Conservation (phyloP, 2,888 invertebrate species). For the Temnothorax unifasciatus region DNA sequence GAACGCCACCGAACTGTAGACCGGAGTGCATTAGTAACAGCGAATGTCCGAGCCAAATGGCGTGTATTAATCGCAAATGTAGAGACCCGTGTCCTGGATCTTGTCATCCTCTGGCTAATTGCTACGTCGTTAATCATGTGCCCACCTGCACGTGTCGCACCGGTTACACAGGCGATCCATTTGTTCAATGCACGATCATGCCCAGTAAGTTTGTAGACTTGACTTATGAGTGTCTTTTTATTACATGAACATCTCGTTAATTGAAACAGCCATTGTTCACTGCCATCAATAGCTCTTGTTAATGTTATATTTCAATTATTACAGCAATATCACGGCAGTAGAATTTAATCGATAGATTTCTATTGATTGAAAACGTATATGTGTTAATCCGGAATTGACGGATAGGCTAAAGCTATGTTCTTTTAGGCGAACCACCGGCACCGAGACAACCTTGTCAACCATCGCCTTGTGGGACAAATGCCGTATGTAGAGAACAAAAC, state of each 20-base stretch:
- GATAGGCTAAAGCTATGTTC: conserved; percentile 72
- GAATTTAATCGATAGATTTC: background rate
- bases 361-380: background rate
- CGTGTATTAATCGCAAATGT: conserved; percentile 86
- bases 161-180: conserved; percentile 93
- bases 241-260: background rate
- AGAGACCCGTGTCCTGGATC: conserved; percentile 86
- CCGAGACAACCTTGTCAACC: conserved; percentile 89
- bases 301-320: background rate
- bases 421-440: conserved; percentile 69
- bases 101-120: conserved; percentile 88
- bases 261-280: background rate
- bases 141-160: conserved; percentile 90
- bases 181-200: conserved; percentile 89
- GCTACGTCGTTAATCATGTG: conserved; percentile 92
- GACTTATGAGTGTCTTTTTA: background rate
- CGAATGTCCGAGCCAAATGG: conserved; percentile 86
- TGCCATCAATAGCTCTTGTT: background rate
- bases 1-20: conserved; percentile 86
- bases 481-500: conserved; percentile 91
- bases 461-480: conserved; percentile 92
- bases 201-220: conserved; percentile 73
- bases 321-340: background rate
- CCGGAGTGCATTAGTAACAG: conserved; percentile 87
- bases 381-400: background rate